Conservation (phyloP, 1,140 invertebrate genomes). For the Eumeta japonica region DNA sequence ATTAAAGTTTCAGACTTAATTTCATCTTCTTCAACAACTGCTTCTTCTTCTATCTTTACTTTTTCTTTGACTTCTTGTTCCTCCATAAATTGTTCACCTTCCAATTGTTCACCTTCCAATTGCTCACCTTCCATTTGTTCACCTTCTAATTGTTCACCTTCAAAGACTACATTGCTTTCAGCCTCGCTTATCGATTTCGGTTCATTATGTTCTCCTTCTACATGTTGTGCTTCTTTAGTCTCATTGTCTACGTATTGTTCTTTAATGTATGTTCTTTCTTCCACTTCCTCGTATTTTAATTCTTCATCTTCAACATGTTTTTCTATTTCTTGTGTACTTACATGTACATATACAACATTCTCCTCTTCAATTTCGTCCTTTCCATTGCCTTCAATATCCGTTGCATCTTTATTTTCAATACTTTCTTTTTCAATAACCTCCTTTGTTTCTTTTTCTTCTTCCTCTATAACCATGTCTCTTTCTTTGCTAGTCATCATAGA, state of each 20-base stretch:
- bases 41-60: constrained; percentile 19
- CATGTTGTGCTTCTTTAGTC: constrained; percentile 13
- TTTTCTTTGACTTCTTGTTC: constrained; percentile 13
- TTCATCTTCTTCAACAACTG: constrained; percentile 33
- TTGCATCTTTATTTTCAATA: constrained; percentile 11
- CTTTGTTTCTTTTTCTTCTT: constrained; percentile 9
- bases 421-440: constrained; percentile 4
- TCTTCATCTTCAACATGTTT: constrained; percentile 12
- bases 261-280: neutral
- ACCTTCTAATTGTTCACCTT: constrained; percentile 14
- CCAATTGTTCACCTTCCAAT: constrained; percentile 3
- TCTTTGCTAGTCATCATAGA: too few relatives aligned
- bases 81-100: constrained; percentile 12
- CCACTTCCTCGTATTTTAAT: neutral
- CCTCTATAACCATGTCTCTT: constrained; percentile 4
- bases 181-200: constrained; percentile 9
- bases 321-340: constrained; percentile 14
- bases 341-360: constrained; percentile 11
- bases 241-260: constrained; percentile 8
- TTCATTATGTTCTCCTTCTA: constrained; percentile 16
- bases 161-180: neutral
- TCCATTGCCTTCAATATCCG: too few relatives aligned
- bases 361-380: constrained; percentile 8
- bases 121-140: constrained; percentile 24
- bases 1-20: constrained; percentile 30